Conservation (phyloP, 2,888 invertebrate species). For the Sarcophaga rosellei region DNA sequence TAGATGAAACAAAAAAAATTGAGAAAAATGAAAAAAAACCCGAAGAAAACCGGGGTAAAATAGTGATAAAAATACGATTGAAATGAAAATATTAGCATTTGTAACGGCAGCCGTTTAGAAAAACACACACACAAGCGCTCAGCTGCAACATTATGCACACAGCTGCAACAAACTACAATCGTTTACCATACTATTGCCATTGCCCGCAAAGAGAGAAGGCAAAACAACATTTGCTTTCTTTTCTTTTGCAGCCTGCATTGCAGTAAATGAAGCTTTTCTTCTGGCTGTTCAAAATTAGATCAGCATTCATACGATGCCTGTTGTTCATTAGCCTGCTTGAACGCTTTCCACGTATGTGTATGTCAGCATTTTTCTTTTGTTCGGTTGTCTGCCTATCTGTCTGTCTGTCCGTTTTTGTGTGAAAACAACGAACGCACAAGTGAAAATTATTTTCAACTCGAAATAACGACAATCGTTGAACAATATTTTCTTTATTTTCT, state of each 20-base stretch:
- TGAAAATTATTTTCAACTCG: conserved; percentile 62
- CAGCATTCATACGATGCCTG: conserved; percentile 43
- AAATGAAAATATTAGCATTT: conserved; percentile 67
- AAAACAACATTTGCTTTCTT: conserved; percentile 62
- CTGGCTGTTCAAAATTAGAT: conserved; percentile 51
- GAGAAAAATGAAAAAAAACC: conserved; percentile 7
- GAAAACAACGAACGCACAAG: conserved; percentile 67
- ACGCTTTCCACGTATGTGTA: conserved; percentile 37
- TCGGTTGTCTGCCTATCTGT: not conserved
- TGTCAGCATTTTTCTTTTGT: not conserved
- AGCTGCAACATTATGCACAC: not conserved
- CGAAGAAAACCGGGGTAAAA: not conserved
- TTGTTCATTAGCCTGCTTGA: conserved; percentile 7
- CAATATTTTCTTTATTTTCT: conserved; percentile 41
- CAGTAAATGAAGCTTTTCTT: conserved; percentile 52
- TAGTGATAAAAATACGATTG: not conserved
- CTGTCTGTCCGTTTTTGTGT: conserved; percentile 41
- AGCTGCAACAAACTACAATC: conserved; percentile 50
- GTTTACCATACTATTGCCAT: conserved; percentile 51
- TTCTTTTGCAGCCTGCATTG: conserved; percentile 49
- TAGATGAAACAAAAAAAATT: not conserved
- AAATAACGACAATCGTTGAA: conserved; percentile 60
- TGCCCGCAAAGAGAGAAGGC: not conserved
- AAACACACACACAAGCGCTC: conserved; percentile 43
- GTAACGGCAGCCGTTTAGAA: conserved; percentile 68